Base-by-base conservation (phyloP, 2,888 invertebrate genomes). In the Drosophila mulleri region DNA sequence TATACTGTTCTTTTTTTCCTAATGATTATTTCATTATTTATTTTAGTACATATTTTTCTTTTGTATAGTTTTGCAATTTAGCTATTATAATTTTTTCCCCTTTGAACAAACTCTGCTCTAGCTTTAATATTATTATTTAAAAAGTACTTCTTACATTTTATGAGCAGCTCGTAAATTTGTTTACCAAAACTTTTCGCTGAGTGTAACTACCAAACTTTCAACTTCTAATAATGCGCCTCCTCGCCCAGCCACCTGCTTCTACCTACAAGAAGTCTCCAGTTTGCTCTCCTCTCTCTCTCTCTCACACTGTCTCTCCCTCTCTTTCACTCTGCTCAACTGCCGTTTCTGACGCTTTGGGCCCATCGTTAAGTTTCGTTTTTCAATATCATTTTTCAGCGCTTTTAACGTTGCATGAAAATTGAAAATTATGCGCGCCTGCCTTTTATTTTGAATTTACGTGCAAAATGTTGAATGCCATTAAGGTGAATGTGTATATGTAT, bases 381-480 rank as follows among this genome's bases (percentile, higher is more conserved):
- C 83, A 85, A 85, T 79, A 83, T 69, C 67, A 84, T 84, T 84
- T 82, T 79, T 75, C 65, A 68, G 63, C 72, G 82, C 76, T 69
- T 63, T 80, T 76, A 67, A 54, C 80, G 82, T 67, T 45, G 82
- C 82, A 71, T 53, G 80, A 79, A 83, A 82, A 83, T 88, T 84
- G 88, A 88, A 88, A 83, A 83, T 88, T 78, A 83, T 88, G 88
- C 83, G 70, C 72, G 67, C 64, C 67, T 64, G 52, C 72, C 65
- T 58, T 81, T 73, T 67, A 66, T 81, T 81, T 81, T 79, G 74
- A 78, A 79, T 81, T 79, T 81, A 81, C 70, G 65, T 67, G 63
- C 60, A 68, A 73, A 81, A 67, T 50, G 70, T 52, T 67, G 48
- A 64, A 62, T 54, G 63, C 66, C 80, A 75, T 75, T 77, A 66